Base-by-base conservation (phyloP, 2,888 invertebrate species). In the Eueremaeus valkanovi region DNA sequence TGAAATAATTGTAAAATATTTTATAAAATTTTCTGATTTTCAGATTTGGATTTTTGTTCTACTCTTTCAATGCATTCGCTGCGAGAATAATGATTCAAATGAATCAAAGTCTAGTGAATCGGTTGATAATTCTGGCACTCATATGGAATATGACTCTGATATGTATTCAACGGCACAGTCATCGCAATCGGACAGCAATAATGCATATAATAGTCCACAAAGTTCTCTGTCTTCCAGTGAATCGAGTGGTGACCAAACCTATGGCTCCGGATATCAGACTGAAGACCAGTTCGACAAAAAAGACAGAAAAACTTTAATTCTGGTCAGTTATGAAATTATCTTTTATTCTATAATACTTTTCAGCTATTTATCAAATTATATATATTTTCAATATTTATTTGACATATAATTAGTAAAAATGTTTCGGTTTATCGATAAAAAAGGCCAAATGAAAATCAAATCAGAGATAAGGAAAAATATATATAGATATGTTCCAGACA, bases 301-400 rank as follows among this genome's bases (percentile, higher is more conserved):
- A 63, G 63, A 63, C 6, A 31, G 36, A 63, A 63, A 63, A 33
- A 63, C 63, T 13, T n/a, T 63, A 31, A 63, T 63, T 36, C 29
- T 63, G 33, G 63, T 63, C 5, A 31, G 33, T 29, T 51, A 51
- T 18, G 3, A 51, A 51, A n/a, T 51, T 51, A 5, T n/a, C n/a
- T n/a, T n/a, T n/a, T n/a, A n/a, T n/a, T n/a, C n/a, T n/a, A n/a
- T n/a, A n/a, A n/a, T n/a, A n/a, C n/a, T n/a, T n/a, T n/a, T n/a
- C n/a, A n/a, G n/a, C n/a, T n/a, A n/a, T n/a, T n/a, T n/a, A n/a
- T n/a, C n/a, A n/a, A n/a, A n/a, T n/a, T n/a, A n/a, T n/a, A n/a
- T n/a, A n/a, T n/a, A n/a, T n/a, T n/a, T n/a, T n/a, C n/a, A n/a
- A n/a, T n/a, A n/a, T n/a, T n/a, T n/a, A n/a, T n/a, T n/a, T n/a